Conservation (phyloP, 2,888 invertebrate genomes). For the Trimorus sp. region DNA sequence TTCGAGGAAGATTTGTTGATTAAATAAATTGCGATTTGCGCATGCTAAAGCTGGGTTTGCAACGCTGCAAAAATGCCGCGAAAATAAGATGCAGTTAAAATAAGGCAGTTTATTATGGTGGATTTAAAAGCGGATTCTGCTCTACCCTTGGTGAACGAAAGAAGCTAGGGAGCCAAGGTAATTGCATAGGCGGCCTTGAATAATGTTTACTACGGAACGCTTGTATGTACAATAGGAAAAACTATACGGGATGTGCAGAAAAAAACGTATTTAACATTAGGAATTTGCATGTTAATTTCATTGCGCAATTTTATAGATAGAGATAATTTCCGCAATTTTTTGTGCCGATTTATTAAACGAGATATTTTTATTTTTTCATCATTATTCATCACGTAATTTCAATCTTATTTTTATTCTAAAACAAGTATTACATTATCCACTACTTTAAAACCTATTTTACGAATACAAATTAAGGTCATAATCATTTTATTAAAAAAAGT, state of each 20-base stretch:
- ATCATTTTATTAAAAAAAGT: too few relatives aligned
- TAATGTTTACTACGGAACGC: slow-evolving; percentile 26
- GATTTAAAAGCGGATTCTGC: slow-evolving; percentile 24
- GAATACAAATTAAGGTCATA: too few relatives aligned
- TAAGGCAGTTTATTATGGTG: slow-evolving; percentile 14
- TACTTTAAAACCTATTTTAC: too few relatives aligned
- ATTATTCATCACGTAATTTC: too few relatives aligned
- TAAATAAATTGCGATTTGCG: too few relatives aligned
- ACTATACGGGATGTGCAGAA: background rate
- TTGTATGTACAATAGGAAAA: slow-evolving; percentile 17
- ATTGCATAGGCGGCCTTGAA: slow-evolving; percentile 32
- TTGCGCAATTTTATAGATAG: background rate
- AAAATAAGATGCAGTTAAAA: slow-evolving; percentile 23
- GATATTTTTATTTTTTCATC: too few relatives aligned
- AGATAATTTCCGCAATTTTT: background rate
- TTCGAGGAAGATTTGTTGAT: too few relatives aligned
- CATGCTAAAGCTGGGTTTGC: too few relatives aligned
- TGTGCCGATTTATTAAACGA: too few relatives aligned
- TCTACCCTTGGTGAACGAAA: slow-evolving; percentile 35
- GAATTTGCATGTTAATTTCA: slow-evolving; percentile 17
- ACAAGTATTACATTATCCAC: too few relatives aligned
- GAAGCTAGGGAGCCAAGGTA: slow-evolving; percentile 32
- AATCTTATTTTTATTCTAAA: too few relatives aligned
- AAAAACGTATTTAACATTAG: background rate
- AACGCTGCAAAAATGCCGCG: slow-evolving; percentile 5